Evolutionary conservation across 2,113 vertebrate genomes (phyloP), one percentile per base, ranked within the genome.

Genomic region (Myiagra hebetior): DNA sequence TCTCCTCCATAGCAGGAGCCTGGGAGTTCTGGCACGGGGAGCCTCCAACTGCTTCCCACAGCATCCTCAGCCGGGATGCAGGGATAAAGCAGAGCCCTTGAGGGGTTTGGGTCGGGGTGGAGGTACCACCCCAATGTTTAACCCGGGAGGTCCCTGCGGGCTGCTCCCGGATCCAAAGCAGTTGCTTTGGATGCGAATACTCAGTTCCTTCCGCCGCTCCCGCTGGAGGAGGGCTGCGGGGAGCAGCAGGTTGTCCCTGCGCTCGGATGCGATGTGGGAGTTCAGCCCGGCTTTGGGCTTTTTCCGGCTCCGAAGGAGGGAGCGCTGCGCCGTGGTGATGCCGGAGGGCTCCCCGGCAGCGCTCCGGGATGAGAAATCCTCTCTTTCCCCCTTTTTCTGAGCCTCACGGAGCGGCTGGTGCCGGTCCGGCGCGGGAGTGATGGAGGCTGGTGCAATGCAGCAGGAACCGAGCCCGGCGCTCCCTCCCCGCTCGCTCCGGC

Each of bases 371-470:
- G 20, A 52, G 59, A 22, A 86, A 27, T 31, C 47, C 11, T 17
- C 20, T 6, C 23, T 28, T 24, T 15, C 1, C 13, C 18, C 1
- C 9, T 23, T 16, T 33, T 20, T 16, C 7, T 0, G 31, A 1
- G 65, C 3, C 8, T 4, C 55, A 1, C 64, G 2, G 77, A 17
- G 57, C 5, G 60, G 2, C 3, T 1, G 83, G 68, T 10, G 81
- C 11, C 8, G 73, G 63, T 52, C 64, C 50, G 3, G 91, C 11
- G 37, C 86, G 8, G 70, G 15, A 11, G 81, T 2, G 90, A 70
- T 47, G 87, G 92, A 85, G 90, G 62, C 90, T 96, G 96, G 28
- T 87, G 95, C 95, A 96, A 94, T 97, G 95, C 96, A 96, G 94
- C 94, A 95, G 5, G 44, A 17, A 0, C 73, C 39, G 23, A 33